phyloP scores from a whole-genome alignment of 2,113 vertebrate genomes.

The Parotia lawesii region DNA sequence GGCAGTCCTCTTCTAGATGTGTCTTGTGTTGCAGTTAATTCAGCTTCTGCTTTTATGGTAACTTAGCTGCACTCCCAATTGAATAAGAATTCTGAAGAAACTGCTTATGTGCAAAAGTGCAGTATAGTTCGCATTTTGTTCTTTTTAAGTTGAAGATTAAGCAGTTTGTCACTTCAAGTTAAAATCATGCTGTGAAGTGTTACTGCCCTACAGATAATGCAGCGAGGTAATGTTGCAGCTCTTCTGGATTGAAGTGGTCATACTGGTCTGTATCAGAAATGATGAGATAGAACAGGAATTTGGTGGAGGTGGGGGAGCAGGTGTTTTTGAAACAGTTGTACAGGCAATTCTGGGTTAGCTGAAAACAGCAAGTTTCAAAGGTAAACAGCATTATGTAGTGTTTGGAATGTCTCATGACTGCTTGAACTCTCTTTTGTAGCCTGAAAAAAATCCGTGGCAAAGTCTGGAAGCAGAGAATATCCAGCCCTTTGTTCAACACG shows the following conservation, averaged over 20 bases:
- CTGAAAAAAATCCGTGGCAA: constrained; percentile 93
- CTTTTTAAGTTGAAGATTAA: neutral
- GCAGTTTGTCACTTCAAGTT: neutral
- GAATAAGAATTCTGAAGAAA: neutral
- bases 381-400: neutral
- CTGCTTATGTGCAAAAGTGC: neutral
- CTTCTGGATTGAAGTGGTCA: neutral
- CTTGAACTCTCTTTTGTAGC: constrained; percentile 62
- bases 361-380: neutral
- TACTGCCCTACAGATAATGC: neutral
- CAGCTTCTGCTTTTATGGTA: neutral
- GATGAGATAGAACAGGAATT: neutral
- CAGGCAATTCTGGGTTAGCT: neutral
- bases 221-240: neutral
- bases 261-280: neutral
- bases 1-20: neutral
- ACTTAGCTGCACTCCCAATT: rapidly evolving
- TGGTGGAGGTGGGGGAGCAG: neutral
- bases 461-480: constrained; percentile 97
- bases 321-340: neutral
- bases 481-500: constrained; percentile 96
- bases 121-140: neutral
- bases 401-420: neutral
- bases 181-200: rapidly evolving
- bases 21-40: neutral